Evolutionary conservation across 2,888 invertebrate species (phyloP).

Genomic region (Tipula lateralis): DNA sequence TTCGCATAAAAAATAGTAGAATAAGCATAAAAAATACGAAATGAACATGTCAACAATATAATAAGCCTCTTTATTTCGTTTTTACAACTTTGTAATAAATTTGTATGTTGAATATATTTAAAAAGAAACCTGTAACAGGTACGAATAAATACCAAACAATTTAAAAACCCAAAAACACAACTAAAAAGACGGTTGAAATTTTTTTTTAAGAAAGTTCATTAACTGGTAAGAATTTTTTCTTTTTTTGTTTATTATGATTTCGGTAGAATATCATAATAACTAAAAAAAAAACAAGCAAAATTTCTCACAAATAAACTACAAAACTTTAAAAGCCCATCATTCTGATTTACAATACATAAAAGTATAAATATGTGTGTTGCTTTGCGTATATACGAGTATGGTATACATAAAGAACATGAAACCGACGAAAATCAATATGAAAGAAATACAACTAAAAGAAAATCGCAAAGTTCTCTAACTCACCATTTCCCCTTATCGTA

Average conservation of each 20-base stretch:
- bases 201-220: not conserved
- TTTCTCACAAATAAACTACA: not conserved
- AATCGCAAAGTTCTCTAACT: not conserved
- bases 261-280: not conserved
- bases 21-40: not conserved
- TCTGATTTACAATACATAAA: not conserved
- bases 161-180: not conserved
- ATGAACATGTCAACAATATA: constrained; percentile 1
- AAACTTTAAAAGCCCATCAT: not conserved
- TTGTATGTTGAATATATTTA: constrained; percentile 11
- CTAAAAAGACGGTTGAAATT: not conserved
- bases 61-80: not conserved
- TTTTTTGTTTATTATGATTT: not conserved
- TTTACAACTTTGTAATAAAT: constrained; percentile 7
- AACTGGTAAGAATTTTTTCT: not conserved
- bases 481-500: not conserved
- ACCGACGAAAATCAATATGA: not conserved
- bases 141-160: not conserved
- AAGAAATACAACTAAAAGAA: not conserved
- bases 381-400: not conserved
- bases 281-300: not conserved
- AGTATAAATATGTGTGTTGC: not conserved
- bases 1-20: not conserved
- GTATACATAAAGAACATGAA: not conserved
- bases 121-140: not conserved